Evolutionary conservation across 1,140 invertebrate species (phyloP).

Genomic region (Saxidomus purpurata): DNA sequence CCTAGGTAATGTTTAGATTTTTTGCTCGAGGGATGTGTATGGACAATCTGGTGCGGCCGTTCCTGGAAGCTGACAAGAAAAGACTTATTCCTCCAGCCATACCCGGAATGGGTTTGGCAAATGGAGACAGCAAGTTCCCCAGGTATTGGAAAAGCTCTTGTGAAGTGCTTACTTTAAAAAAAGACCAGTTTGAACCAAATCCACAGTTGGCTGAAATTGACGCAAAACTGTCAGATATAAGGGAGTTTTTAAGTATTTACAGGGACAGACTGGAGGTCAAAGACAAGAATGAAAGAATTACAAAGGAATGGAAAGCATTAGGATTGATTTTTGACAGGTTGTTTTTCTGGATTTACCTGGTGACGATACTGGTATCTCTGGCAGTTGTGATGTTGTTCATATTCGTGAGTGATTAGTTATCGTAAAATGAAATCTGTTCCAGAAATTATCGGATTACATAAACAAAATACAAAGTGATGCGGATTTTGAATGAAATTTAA

Average conservation of each 20-base stretch:
- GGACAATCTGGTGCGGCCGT: constrained; percentile 80
- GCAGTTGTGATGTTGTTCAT: constrained; percentile 83
- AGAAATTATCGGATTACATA: neutral
- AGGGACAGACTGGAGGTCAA: constrained; percentile 82
- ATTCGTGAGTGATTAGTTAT: constrained; percentile 35
- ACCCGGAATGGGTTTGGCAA: constrained; percentile 73
- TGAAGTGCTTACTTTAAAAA: constrained; percentile 67
- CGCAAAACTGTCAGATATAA: constrained; percentile 83
- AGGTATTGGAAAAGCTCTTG: constrained; percentile 74
- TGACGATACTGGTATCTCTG: constrained; percentile 85
- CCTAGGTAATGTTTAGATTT: constrained; percentile 81
- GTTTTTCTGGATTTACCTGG: constrained; percentile 86
- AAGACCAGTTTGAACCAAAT: constrained; percentile 66
- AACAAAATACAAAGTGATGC: neutral
- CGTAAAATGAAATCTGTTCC: neutral
- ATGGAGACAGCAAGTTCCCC: constrained; percentile 74
- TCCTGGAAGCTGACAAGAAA: constrained; percentile 73
- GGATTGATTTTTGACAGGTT: constrained; percentile 86
- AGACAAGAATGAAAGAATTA: constrained; percentile 83
- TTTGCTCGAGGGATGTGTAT: constrained; percentile 84
- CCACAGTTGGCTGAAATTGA: constrained; percentile 82
- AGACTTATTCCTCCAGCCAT: constrained; percentile 67
- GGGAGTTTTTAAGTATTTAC: constrained; percentile 82
- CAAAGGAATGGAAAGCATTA: constrained; percentile 85
- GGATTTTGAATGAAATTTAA: neutral